Evolutionary conservation across 2,113 vertebrate species (phyloP), one percentile per base, ranked within the genome.

Genomic region (Xiphorhynchus elegans): DNA sequence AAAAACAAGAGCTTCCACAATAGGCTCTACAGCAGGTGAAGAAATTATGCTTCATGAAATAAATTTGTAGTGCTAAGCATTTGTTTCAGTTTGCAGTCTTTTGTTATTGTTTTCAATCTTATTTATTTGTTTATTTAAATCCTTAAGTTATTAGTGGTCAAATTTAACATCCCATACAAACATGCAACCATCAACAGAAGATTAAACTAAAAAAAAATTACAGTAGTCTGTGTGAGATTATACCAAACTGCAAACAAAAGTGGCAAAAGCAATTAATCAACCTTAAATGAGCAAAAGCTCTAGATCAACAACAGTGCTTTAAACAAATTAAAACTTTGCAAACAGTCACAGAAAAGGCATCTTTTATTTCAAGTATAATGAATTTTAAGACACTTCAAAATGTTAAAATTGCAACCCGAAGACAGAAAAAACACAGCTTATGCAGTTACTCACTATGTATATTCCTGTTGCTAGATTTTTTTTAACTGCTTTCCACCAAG

Each of bases 261-360:
- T 60, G 47, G 73, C 50, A 95, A 96, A 91, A 86, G 85, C 85
- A 96, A 95, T 96, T 97, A 94, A 96, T 90, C 88, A 93, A 80
- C 60, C 59, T 94, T 86, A 92, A 75, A 80, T 0, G 7, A 96
- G 64, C 11, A 93, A 96, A 95, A 94, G 52, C 53, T 67, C 60
- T 90, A 96, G n/a, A 89, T 90, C n/a, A 95, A 96, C 86, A 97
- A 67, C 13, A 13, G 55, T 21, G 50, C 26, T 94, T 96, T 87
- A 86, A 84, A 83, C 17, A 88, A 89, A 76, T 90, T 82, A 80
- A 93, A 93, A 87, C 44, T 88, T 95, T 52, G 50, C 15, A 96
- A 84, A 66, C 6, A 29, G 49, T 63, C 89, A 93, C 18, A 86
- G 64, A 95, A 91, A 79, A 70, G 7, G 25, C 10, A 37, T 58